Evolutionary conservation across 2,113 vertebrate genomes (phyloP), one percentile per base, ranked within the genome.

Genomic region (Hystrix cristata): DNA sequence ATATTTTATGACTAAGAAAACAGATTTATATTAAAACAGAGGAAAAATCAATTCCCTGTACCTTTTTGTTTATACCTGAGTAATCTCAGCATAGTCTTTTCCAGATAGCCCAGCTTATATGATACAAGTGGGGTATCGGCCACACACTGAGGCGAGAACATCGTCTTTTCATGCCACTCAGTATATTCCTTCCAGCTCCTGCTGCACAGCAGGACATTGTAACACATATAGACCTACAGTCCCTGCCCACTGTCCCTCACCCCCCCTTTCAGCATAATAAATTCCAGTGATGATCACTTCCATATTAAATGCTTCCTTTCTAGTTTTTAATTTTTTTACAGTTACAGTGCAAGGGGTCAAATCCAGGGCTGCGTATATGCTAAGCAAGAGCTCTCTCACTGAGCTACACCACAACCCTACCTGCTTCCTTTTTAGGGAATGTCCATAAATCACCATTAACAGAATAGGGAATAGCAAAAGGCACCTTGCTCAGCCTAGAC

Each of bases 1-100:
- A 67, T 34, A 38, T 76, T 95, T 94, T 67, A 81, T 71, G 91
- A 79, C 74, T n/a, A 91, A 64, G 71, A 94, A 83, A 79, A 81
- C 16, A 57, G 67, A 87, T 74, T 93, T 80, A 59, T 92, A 80
- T 85, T 55, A 57, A 85, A 89, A 80, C 19, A 67, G 60, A 55
- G 12, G 38, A 7, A 87, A 76, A 84, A 71, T 95, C 38, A 93
- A 34, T 23, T 78, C 19, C 14, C 29, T 80, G 7, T 67, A 29
- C 48, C 59, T 51, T 29, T 57, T 31, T 80, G 55, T 82, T 65
- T 82, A 31, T 10, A 25, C 60, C 15, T 48, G 93, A 57, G 65
- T 34, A 53, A 38, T 89, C 72, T 72, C 25, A 64, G 51, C 38
- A 91, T 53, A 82, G 10, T 59, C n/a, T 59, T 79, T 29, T 87